These are phyloP conservation scores for Tor tambroides DNA, from an alignment of 2,113 vertebrate species.

Conservation along the genomic window DNA sequence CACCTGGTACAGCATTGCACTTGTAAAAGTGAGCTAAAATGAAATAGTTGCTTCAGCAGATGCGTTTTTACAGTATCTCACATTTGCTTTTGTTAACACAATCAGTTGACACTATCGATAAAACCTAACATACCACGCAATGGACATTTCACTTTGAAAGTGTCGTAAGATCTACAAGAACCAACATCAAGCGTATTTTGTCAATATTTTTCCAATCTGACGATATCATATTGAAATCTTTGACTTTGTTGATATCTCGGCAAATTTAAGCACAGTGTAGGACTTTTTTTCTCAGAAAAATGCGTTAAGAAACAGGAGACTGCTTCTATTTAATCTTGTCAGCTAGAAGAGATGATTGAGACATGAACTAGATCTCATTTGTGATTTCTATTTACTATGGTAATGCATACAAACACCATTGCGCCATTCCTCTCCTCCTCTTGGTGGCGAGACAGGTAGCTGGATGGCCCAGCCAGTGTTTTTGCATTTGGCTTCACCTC, in stretches of 20 bases:
- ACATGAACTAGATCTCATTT: not conserved
- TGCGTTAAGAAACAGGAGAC: not conserved
- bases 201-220: too few species aligned
- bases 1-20: not conserved
- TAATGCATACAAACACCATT: not conserved
- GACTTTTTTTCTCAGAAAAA: not conserved
- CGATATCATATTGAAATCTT: not conserved
- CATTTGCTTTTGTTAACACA: not conserved
- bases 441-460: not conserved
- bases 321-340: not conserved
- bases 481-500: conserved; percentile 33
- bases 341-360: not conserved
- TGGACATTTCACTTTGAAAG: not conserved
- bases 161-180: not conserved
- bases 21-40: not conserved
- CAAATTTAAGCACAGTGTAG: not conserved
- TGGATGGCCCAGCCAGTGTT: not conserved
- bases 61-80: not conserved
- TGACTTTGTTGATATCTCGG: not conserved
- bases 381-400: not conserved
- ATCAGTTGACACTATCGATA: not conserved
- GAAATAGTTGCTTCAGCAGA: not conserved
- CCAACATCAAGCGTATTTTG: too few species aligned
- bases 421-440: not conserved
- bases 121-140: not conserved